Percentiles rank a stretch among this genome's conserved stretches.
These are phyloP conservation scores for Phania funesta DNA, from an alignment of 2,888 invertebrate species.

Conservation along the genomic window DNA sequence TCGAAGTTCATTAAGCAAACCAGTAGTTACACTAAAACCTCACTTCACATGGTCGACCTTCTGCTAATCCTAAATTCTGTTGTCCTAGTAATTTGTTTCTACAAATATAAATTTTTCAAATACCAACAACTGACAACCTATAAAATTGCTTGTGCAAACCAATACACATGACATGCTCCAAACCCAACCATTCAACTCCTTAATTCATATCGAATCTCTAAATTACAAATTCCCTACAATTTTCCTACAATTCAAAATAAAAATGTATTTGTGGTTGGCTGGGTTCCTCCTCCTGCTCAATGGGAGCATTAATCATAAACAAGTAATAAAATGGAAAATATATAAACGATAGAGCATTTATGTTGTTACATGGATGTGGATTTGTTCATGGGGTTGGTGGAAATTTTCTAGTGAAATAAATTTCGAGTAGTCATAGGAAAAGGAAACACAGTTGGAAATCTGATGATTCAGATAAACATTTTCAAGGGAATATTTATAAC, in stretches of 20 bases:
- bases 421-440: not conserved
- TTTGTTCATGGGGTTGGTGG: not conserved
- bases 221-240: constrained; percentile 9
- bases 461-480: not conserved
- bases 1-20: too few relatives aligned
- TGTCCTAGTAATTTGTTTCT: not conserved
- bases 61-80: too few relatives aligned
- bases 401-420: not conserved
- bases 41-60: too few relatives aligned
- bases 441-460: not conserved
- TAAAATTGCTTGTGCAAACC: not conserved
- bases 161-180: constrained; percentile 3
- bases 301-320: constrained; percentile 18
- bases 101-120: constrained; percentile 9
- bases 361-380: too few relatives aligned
- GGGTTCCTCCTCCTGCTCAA: not conserved
- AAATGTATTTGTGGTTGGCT: not conserved
- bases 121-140: constrained; percentile 10
- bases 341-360: constrained; percentile 1
- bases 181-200: constrained; percentile 5
- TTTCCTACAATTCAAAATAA: not conserved
- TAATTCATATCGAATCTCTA: constrained; percentile 12
- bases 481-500: too few relatives aligned
- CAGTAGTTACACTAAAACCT: too few relatives aligned
- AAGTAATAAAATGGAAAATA: constrained; percentile 29